A percentile compares a stretch with the other conserved stretches of the same genome.
Conservation (phyloP, 2,113 vertebrate genomes). For the Aleadryas rufinucha region DNA sequence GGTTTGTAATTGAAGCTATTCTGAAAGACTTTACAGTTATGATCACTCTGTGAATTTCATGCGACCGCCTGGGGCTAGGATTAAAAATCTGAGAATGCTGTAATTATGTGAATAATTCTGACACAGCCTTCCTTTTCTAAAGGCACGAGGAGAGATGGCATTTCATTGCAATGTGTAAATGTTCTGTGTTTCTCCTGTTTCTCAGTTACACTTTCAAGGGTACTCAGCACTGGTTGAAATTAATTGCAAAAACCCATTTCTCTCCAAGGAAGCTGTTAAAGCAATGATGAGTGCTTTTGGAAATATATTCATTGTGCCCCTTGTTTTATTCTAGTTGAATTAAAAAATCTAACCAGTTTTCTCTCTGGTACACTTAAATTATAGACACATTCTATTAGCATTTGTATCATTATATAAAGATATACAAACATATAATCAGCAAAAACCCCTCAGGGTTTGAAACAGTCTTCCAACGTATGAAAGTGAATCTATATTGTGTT, state of each 20-base stretch:
- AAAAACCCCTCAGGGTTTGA: background rate
- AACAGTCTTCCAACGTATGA: background rate
- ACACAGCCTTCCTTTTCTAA: background rate
- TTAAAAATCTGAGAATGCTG: background rate
- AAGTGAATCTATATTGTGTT: background rate
- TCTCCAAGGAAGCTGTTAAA: background rate
- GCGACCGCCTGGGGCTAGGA: fast-evolving
- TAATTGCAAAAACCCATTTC: background rate
- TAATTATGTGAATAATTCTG: background rate
- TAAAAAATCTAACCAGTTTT: background rate
- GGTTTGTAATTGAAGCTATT: background rate
- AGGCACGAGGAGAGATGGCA: background rate
- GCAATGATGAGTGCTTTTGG: background rate
- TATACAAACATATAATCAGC: background rate
- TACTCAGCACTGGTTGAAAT: background rate
- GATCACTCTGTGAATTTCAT: background rate
- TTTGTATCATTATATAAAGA: background rate
- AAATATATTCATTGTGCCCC: background rate
- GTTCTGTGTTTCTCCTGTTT: background rate
- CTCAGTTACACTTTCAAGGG: background rate
- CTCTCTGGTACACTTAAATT: background rate
- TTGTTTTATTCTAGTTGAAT: background rate
- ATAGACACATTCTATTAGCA: background rate
- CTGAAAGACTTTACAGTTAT: background rate
- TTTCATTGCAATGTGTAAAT: background rate